Evolutionary conservation across 2,797 vertebrate genomes (phyloP), one percentile per base, ranked within the genome.

Genomic region (Xenentodon cancila): DNA sequence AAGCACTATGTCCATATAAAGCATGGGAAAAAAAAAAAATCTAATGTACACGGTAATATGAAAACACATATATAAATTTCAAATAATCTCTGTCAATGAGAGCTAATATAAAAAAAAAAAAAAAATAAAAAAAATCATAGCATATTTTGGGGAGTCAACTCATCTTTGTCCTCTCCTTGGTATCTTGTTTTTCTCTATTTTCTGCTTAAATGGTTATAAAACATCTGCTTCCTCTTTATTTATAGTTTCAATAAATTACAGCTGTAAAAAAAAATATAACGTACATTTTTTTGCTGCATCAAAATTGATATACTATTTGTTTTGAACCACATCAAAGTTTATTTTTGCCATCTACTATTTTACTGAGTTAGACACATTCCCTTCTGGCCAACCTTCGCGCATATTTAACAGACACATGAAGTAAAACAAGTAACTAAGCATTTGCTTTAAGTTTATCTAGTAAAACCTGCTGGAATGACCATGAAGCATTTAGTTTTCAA

Each of bases 261-360:
- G 11, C 34, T 37, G 34, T 37, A 9, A 13, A 37, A 37, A 71
- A 15, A 50, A 27, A 40, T 72, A 59, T 44, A 69, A 53, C 45
- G 46, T 1, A 16, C 43, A 52, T 40, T 64, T 46, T 49, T 32
- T 37, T 32, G 18, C 53, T 20, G 63, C 2, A 20, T 19, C 50
- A 58, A 19, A 76, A 64, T 71, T 78, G 66, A 50, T 44, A 25
- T 21, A 53, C 25, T 45, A 47, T 66, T 75, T 67, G 45, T 75
- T 83, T 81, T 67, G n/a, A 73, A 66, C 74, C 53, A 71, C 54
- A 71, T 34, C 51, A 64, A 40, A 5, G 27, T 60, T 72, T 71
- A 77, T 77, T 73, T 54, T 22, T 72, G n/a, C 27, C 47, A 53
- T 66, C 51, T 60, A 55, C 27, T 65, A 34, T 74, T 73, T 63